Evolutionary conservation across 2,797 vertebrate genomes (phyloP), one percentile per base, ranked within the genome.

Genomic region (Glyptemys insculpta): DNA sequence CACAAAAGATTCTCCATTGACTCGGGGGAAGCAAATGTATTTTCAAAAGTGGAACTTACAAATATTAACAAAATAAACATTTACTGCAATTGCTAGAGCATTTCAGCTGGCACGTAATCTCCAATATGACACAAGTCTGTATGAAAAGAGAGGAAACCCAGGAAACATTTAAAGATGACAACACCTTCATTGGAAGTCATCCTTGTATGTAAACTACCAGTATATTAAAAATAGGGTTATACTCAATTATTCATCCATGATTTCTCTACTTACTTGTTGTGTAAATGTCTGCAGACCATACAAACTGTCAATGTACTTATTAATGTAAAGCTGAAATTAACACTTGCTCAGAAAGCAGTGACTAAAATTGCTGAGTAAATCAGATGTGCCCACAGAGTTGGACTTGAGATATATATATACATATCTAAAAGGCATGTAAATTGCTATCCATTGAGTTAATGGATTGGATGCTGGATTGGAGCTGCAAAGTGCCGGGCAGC

Each of bases 61-160:
- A 83, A 91, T 49, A 95, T 88, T 89, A 95, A 59, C 53, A 52
- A 19, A 72, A 15, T 41, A 93, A 76, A 23, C 52, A 83, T 62
- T 76, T 88, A 18, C 76, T 94, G 56, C 93, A 44, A 87, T 91
- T 95, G 34, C 27, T 5, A 44, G 74, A 72, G 9, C 12, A 89
- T 97, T 93, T 56, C 93, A 89, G 84, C 56, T 53, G 74, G 53
- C 41, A 83, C 41, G 92, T 89, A 84, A 80, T 92, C 68, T 47
- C 31, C 91, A 72, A 76, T 90, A 57, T 87, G 59, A 88, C 29
- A 49, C 10, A 87, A 56, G 86, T 85, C 14, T 68, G 19, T 44
- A 81, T 16, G 49, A 78, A 74, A 80, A 83, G 12, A 85, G 10
- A 85, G 25, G 56, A 91, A 93, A 92, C n/a, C 79, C 57, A 88